These are phyloP conservation scores for Papilio aristodemus DNA, from an alignment of 1,140 invertebrate genomes.

Conservation along the genomic window DNA sequence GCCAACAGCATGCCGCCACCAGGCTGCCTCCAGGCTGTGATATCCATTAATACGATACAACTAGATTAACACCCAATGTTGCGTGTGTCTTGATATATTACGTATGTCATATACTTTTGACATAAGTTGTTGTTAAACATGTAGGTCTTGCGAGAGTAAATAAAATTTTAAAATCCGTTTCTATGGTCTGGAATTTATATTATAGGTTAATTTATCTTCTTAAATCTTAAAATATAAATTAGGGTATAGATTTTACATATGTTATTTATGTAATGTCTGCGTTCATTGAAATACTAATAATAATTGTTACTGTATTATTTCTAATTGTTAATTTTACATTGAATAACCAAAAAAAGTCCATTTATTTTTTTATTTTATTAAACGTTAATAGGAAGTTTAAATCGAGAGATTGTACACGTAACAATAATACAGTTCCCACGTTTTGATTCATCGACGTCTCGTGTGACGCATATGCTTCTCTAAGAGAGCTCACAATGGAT, in stretches of 20 bases:
- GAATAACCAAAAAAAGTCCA: background rate
- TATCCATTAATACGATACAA: slow-evolving; percentile 37
- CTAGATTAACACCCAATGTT: slow-evolving; percentile 5
- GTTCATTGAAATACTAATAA: no score
- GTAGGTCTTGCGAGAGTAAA: background rate
- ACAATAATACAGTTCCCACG: slow-evolving; percentile 56
- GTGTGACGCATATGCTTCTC: slow-evolving; percentile 56
- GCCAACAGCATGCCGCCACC: slow-evolving; percentile 25
- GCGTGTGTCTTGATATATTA: background rate
- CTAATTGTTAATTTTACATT: no score
- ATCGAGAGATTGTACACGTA: slow-evolving; percentile 2
- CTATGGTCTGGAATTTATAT: no score
- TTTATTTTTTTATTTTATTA: background rate
- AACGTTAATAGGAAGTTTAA: background rate
- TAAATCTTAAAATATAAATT: no score
- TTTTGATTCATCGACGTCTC: slow-evolving; percentile 28
- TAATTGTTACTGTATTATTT: no score
- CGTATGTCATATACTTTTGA: background rate
- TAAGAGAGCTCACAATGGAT: slow-evolving; percentile 65
- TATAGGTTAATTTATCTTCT: no score
- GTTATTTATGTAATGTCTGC: no score
- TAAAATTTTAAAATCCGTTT: background rate
- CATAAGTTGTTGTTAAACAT: background rate
- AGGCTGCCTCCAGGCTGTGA: slow-evolving; percentile 40
- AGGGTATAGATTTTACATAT: no score